phyloP scores from a whole-genome alignment of 2,113 vertebrate genomes.

The Notiomystis cincta region DNA sequence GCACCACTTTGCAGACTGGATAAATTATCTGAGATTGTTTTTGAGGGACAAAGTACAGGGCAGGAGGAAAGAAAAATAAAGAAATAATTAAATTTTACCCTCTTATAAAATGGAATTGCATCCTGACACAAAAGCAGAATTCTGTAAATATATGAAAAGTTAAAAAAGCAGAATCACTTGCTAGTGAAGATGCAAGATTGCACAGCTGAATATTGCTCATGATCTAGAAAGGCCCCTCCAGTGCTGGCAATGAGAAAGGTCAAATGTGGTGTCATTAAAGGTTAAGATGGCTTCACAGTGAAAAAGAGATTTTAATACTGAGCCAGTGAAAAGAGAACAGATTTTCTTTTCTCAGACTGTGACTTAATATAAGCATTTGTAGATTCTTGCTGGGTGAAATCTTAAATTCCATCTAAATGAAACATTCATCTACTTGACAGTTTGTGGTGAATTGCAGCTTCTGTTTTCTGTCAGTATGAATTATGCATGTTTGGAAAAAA shows the following conservation, averaged over 20 bases:
- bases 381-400: conserved; percentile 64
- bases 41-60: not conserved
- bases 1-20: not conserved
- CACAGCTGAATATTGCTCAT: not conserved
- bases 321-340: conserved; percentile 1
- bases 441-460: conserved; percentile 72
- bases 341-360: conserved; percentile 51
- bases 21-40: not conserved
- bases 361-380: conserved; percentile 51
- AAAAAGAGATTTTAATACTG: conserved; percentile 20
- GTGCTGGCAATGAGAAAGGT: not conserved
- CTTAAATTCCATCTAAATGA: conserved; percentile 73
- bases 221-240: not conserved
- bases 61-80: not conserved
- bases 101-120: not conserved
- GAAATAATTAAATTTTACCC: not conserved
- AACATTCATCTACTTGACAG: conserved; percentile 71
- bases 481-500: conserved; percentile 72
- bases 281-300: conserved; percentile 1
- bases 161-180: not conserved
- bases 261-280: conserved; percentile 3
- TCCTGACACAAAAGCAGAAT: not conserved
- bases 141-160: not conserved
- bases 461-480: conserved; percentile 76
- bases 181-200: not conserved